These are phyloP conservation scores for Hippocampus comes DNA, from an alignment of 2,113 vertebrate genomes.

Conservation along the genomic window DNA sequence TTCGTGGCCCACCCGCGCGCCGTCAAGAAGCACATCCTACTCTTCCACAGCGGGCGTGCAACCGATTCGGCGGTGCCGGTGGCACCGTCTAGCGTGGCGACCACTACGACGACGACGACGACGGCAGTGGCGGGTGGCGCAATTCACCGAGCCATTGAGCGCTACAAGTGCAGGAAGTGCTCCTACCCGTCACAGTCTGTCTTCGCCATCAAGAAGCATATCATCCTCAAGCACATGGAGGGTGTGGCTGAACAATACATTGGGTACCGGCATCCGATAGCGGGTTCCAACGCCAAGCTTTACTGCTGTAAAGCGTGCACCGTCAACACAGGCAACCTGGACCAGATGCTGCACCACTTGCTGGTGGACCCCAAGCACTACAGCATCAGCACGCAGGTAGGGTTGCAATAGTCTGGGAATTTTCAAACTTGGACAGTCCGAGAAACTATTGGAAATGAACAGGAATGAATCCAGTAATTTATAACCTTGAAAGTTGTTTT, in stretches of 20 bases:
- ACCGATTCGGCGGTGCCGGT: background rate
- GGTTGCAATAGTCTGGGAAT: too few relatives aligned
- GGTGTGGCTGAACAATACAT: constrained; percentile 61
- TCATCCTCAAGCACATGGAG: constrained; percentile 70
- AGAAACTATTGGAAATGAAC: too few relatives aligned
- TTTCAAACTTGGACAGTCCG: background rate
- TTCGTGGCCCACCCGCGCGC: constrained; percentile 62
- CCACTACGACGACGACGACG: background rate
- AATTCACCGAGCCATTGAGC: constrained; percentile 37
- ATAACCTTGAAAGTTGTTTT: too few relatives aligned
- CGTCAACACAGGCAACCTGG: constrained; percentile 76
- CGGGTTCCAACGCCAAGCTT: constrained; percentile 40
- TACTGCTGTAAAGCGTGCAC: constrained; percentile 90
- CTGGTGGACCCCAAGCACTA: constrained; percentile 84
- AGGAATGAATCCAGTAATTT: too few relatives aligned
- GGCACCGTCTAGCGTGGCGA: constrained; percentile 1
- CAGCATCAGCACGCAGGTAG: constrained; percentile 63
- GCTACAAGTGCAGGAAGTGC: constrained; percentile 70
- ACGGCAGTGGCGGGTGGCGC: background rate
- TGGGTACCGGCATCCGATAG: constrained; percentile 55
- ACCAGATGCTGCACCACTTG: constrained; percentile 89
- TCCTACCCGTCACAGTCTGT: constrained; percentile 59
- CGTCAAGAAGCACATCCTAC: constrained; percentile 64
- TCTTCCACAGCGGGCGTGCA: constrained; percentile 59
- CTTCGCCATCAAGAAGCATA: constrained; percentile 71